A percentile compares a stretch with the other conserved stretches of the same genome.
Evolutionary conservation across 2,113 vertebrate genomes (phyloP).

Genomic region (Procavia capensis): DNA sequence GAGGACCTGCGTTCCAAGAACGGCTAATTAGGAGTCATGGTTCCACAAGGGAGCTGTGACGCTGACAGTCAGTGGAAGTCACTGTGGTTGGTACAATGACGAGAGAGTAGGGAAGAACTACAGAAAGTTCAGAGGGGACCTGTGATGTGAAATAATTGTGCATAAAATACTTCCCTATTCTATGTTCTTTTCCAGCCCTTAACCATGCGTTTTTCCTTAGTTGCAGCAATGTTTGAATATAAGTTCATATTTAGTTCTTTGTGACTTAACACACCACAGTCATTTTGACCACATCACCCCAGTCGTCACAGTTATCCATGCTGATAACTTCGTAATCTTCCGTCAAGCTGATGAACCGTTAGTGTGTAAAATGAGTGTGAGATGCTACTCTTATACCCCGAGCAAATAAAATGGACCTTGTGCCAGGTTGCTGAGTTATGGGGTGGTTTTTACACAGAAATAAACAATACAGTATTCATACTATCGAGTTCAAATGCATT

Average conservation of each 20-base stretch:
- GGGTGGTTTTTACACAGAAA: neutral
- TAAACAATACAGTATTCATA: neutral
- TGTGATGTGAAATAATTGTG: neutral
- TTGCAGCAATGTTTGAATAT: constrained; percentile 11
- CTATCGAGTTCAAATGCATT: neutral
- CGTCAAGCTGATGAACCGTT: constrained; percentile 9
- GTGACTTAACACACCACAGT: constrained; percentile 38
- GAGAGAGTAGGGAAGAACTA: neutral
- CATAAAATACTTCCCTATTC: neutral
- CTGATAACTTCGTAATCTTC: constrained; percentile 64
- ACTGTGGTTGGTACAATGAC: too few species aligned
- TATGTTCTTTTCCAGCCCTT: constrained; percentile 1
- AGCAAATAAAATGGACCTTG: neutral
- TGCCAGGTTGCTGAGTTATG: neutral
- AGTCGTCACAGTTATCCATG: constrained; percentile 57
- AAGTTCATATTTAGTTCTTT: constrained; percentile 54
- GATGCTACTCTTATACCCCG: constrained; percentile 7
- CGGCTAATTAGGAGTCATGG: neutral
- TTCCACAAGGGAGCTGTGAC: neutral
- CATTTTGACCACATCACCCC: neutral
- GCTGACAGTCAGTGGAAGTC: too few species aligned
- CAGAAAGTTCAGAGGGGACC: neutral
- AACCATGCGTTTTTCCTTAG: neutral
- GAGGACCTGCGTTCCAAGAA: neutral
- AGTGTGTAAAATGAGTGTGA: constrained; percentile 47